A percentile compares a stretch with the other conserved stretches of the same genome.
These are phyloP conservation scores for Cynopterus brachyotis DNA, from an alignment of 2,113 vertebrate genomes.

Conservation along the genomic window DNA sequence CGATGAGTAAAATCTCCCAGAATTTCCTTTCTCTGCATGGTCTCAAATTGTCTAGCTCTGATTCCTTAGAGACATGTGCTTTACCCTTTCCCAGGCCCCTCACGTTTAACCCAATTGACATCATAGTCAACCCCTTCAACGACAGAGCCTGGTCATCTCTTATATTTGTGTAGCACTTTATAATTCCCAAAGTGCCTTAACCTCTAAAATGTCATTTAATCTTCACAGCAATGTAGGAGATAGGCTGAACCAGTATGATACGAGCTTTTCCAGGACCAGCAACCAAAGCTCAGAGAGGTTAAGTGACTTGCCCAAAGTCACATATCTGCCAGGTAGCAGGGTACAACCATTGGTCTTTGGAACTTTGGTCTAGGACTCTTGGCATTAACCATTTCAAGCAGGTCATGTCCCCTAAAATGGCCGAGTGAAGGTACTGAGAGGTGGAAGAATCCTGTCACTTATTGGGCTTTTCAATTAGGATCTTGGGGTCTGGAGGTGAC, in stretches of 20 bases:
- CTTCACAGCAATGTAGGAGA: not conserved
- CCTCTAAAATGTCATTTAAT: not conserved
- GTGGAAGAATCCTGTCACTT: not conserved
- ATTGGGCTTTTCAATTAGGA: not conserved
- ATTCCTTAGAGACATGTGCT: not conserved
- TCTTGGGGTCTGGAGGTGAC: not conserved
- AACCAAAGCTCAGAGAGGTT: not conserved
- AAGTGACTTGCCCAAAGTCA: not conserved
- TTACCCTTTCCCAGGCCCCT: not conserved
- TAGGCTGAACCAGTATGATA: not conserved
- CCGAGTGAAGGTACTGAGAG: not conserved
- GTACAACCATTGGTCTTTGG: not conserved
- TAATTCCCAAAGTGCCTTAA: not conserved
- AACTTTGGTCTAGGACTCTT: not conserved
- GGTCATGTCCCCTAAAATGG: not conserved
- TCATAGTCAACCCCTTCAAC: rapidly evolving
- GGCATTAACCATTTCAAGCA: not conserved
- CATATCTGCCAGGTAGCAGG: not conserved
- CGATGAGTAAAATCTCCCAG: not conserved
- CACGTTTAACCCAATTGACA: not conserved
- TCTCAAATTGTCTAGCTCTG: not conserved
- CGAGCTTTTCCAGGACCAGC: not conserved
- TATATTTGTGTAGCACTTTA: not conserved
- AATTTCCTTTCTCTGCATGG: not conserved
- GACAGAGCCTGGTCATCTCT: not conserved